A percentile compares a stretch with the other conserved stretches of the same genome.
phyloP scores from a whole-genome alignment of 2,113 vertebrate species.

The Aspidoscelis tigris region DNA sequence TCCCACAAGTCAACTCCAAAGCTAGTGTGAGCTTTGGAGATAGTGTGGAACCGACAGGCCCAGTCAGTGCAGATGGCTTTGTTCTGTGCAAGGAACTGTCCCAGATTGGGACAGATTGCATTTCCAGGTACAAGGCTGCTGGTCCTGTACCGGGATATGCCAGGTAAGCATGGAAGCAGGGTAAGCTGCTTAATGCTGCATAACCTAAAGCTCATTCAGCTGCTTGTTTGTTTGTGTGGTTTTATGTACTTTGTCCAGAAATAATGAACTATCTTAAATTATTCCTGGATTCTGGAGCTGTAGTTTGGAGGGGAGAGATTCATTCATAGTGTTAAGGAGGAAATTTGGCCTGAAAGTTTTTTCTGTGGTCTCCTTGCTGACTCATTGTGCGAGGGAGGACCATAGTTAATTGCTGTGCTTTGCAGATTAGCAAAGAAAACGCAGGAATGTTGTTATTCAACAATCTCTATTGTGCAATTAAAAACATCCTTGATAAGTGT shows the following conservation, averaged over 20 bases:
- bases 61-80: too few relatives aligned
- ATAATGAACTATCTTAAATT: background rate
- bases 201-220: background rate
- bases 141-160: too few relatives aligned
- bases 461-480: background rate
- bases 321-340: background rate
- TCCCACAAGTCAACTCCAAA: too few relatives aligned
- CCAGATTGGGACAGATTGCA: too few relatives aligned
- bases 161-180: too few relatives aligned
- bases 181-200: background rate
- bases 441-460: background rate
- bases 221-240: background rate
- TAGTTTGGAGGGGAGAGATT: background rate
- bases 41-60: too few relatives aligned
- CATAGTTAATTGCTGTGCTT: background rate
- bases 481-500: background rate
- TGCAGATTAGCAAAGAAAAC: background rate
- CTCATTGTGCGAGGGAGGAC: background rate
- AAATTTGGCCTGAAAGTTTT: background rate
- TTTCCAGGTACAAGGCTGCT: too few relatives aligned
- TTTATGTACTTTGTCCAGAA: background rate
- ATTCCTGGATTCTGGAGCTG: background rate
- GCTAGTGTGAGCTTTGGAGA: too few relatives aligned
- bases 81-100: too few relatives aligned
- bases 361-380: rapidly evolving